Evolutionary conservation across 2,113 vertebrate species (phyloP).

Genomic region (Poeciliopsis retropinna): DNA sequence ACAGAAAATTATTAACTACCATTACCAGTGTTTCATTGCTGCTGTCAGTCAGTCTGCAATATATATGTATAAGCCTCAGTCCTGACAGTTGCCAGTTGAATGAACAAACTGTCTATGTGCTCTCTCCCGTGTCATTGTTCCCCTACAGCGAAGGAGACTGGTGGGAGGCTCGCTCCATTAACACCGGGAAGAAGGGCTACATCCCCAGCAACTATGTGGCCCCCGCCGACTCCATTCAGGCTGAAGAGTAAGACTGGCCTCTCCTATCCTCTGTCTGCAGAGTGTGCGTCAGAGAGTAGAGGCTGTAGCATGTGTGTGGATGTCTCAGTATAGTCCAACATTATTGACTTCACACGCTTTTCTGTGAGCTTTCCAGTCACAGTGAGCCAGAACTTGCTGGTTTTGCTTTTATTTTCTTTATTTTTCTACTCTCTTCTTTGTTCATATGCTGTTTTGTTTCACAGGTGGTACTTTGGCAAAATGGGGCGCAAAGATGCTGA

Average conservation of each 20-base stretch:
- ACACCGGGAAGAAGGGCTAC: slow-evolving; percentile 96
- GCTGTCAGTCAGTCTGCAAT: slow-evolving; percentile 11
- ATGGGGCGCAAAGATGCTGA: slow-evolving; percentile 99
- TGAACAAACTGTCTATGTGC: slow-evolving; percentile 12
- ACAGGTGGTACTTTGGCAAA: slow-evolving; percentile 99
- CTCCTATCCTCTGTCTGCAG: slow-evolving; percentile 24
- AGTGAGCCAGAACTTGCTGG: neutral
- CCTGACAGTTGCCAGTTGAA: slow-evolving; percentile 14
- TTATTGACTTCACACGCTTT: slow-evolving; percentile 2
- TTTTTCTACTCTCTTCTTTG: neutral
- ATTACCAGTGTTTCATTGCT: neutral
- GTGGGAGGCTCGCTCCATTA: slow-evolving; percentile 99
- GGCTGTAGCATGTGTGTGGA: slow-evolving; percentile 12
- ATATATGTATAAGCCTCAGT: neutral
- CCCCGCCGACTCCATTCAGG: slow-evolving; percentile 98
- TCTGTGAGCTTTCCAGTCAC: neutral
- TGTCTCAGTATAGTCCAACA: neutral
- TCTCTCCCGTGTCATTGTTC: slow-evolving; percentile 21
- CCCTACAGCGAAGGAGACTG: slow-evolving; percentile 94
- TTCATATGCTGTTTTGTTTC: neutral
- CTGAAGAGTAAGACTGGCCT: slow-evolving; percentile 91
- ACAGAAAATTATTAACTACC: neutral
- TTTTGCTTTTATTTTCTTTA: neutral
- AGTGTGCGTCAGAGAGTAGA: slow-evolving; percentile 11
- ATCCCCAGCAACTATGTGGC: slow-evolving; percentile 99